phyloP scores from a whole-genome alignment of 2,797 vertebrate species.

The Syngnathus rostellatus region DNA sequence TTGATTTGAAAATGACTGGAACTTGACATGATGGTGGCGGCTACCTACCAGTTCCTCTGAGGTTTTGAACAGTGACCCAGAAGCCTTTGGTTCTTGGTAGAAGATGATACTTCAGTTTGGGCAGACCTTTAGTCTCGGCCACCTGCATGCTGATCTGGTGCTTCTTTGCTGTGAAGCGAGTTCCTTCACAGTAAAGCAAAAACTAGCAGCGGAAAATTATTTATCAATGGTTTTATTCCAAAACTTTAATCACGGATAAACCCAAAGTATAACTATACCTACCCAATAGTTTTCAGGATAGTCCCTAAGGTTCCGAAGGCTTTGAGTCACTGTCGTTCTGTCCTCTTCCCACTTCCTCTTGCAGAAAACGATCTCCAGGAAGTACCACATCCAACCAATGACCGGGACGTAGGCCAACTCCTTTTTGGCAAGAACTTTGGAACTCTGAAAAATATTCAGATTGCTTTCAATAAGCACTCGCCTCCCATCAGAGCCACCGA shows the following conservation, averaged over 20 bases:
- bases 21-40: not conserved
- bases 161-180: constrained; percentile 90
- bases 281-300: constrained; percentile 93
- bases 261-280: constrained; percentile 8
- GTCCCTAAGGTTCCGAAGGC: constrained; percentile 79
- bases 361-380: constrained; percentile 94
- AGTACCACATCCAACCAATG: constrained; percentile 99
- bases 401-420: constrained; percentile 87
- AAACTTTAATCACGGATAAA: not conserved
- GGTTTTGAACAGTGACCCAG: constrained; percentile 83
- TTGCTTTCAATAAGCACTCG: not conserved
- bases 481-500: not conserved
- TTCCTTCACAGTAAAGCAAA: constrained; percentile 92
- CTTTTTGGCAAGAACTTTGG: constrained; percentile 93
- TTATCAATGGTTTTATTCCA: not conserved
- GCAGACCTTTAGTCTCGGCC: constrained; percentile 88
- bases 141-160: constrained; percentile 94
- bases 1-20: constrained; percentile 10
- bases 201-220: constrained; percentile 69
- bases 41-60: constrained; percentile 84
- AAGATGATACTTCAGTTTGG: constrained; percentile 90
- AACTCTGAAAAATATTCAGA: constrained; percentile 69
- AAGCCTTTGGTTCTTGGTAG: constrained; percentile 95
- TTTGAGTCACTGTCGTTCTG: constrained; percentile 72
- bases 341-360: constrained; percentile 96